Evolutionary conservation across 2,888 invertebrate species (phyloP).

Genomic region (Melipona beecheii): DNA sequence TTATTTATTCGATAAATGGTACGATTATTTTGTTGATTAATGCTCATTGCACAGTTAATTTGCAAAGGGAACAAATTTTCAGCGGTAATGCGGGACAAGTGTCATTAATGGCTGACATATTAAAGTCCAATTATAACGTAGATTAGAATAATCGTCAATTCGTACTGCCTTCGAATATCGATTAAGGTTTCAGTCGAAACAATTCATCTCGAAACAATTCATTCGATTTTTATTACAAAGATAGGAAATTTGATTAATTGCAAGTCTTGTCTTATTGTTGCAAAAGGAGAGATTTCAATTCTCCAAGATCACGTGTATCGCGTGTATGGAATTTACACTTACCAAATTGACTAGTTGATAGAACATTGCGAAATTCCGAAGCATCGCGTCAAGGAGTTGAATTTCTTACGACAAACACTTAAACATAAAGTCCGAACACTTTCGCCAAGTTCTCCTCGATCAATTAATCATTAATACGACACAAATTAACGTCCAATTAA

Average conservation of each 20-base stretch:
- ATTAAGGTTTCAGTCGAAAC: not conserved
- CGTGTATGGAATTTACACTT: not conserved
- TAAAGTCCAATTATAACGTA: not conserved
- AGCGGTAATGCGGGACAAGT: not conserved
- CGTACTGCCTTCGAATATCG: not conserved
- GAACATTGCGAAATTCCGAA: not conserved
- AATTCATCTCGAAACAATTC: not conserved
- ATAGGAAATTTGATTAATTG: not conserved
- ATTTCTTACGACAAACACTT: not conserved
- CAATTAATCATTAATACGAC: not conserved
- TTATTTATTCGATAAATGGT: not conserved
- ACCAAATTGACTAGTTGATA: not conserved
- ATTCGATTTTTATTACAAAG: not conserved
- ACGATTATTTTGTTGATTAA: not conserved
- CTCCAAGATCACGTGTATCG: too few species aligned
- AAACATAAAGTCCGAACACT: too few species aligned
- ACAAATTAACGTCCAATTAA: constrained; percentile 25
- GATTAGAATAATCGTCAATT: constrained; percentile 8
- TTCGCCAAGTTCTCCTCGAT: not conserved
- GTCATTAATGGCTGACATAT: constrained; percentile 35
- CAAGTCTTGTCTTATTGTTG: too few species aligned
- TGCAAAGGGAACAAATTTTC: not conserved
- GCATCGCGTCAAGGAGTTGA: not conserved
- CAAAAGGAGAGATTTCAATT: too few species aligned
- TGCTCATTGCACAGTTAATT: not conserved